Base-by-base conservation (phyloP, 2,113 vertebrate genomes). In the Ophthalmolycus amberensis region DNA sequence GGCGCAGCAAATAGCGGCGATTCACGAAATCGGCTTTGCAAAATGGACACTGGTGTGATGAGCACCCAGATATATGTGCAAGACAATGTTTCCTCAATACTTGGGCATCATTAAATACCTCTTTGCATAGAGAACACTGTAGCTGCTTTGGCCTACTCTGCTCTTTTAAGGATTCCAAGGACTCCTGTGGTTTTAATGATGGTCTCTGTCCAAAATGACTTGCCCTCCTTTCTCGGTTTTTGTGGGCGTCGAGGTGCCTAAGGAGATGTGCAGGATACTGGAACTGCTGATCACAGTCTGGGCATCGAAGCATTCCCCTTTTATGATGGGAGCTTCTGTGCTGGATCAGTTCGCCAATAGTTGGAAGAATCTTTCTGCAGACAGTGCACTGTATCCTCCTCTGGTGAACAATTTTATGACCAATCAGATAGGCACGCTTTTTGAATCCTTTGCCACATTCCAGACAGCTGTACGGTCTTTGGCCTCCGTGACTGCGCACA, bases 381-480 rank as follows among this genome's bases (percentile, higher is more conserved):
- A 94, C 91, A n/a, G 92, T 94, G 82, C 95, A 96, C 75, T 94
- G 93, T 85, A 95, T 90, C 76, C 78, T 95, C 66, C 89, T 87
- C 78, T 91, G 91, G 60, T 96, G 95, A 40, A 91, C 78, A 22
- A 71, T 86, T 89, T 92, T 94, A 80, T 96, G 95, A 65, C 79
- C 5, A 16, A 89, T 63, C n/a, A 96, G 84, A 85, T 94, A 64
- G 9, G 74, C 11, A 59, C 6, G 87, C 71, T 78, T 92, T 52
- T 89, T 89, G 82, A 95, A 96, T 46, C 60, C 50, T 73, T 93
- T 93, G 18, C 92, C 90, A 89, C 95, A 96, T 50, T 95, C 88
- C 71, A 92, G 80, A 81, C 95, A 96, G 52, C 40, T 73, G 77
- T 92, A 95, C 3, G 95, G 95, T 85, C 65, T 94, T 72, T 94